Evolutionary conservation across 2,113 vertebrate genomes (phyloP), one percentile per base, ranked within the genome.

Genomic region (Scomber scombrus): DNA sequence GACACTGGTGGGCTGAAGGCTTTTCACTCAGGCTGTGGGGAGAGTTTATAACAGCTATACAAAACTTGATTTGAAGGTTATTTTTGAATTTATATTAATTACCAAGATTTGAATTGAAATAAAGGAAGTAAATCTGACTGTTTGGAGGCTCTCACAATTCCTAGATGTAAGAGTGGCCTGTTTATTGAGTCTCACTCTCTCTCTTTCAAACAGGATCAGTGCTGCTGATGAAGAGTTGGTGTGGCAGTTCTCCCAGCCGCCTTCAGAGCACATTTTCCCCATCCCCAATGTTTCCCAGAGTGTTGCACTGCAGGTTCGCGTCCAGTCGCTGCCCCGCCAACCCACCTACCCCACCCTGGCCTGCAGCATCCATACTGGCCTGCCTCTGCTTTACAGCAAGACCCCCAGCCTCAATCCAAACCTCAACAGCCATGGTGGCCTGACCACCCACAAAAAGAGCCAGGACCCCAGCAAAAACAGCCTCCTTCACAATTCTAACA

Each of bases 311-410:
- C 98, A 96, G 94, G 97, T 99, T 86, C 97, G 95, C 0, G 98
- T 99, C 65, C 98, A 99, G 94, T 99, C 98, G 7, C 92, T 99
- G 81, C 98, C 98, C 57, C 96, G 98, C 92, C 98, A 99, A 78
- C 97, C 98, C 7, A 97, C 95, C 89, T 99, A 99, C 84, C 98
- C 98, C 10, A 94, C 96, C 80, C 64, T 99, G 85, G 96, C 96
- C 31, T 99, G 98, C 80, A 99, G 97, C 94, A 98, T 99, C 90
- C 98, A 99, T 77, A 96, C 97, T 49, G 85, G 90, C 76, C 84
- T 93, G 80, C 88, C 93, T 56, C 92, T 91, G 0, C 89, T 92
- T 3, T 93, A 93, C 89, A 90, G 90, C 86, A 93, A 84, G 84
- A 93, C 82, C 69, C 86, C 85, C 47, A 86, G 70, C 78, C 82